Percentiles rank a stretch among this genome's conserved stretches.
Evolutionary conservation across 2,797 vertebrate species (phyloP).

Genomic region (Notolabrus celidotus): DNA sequence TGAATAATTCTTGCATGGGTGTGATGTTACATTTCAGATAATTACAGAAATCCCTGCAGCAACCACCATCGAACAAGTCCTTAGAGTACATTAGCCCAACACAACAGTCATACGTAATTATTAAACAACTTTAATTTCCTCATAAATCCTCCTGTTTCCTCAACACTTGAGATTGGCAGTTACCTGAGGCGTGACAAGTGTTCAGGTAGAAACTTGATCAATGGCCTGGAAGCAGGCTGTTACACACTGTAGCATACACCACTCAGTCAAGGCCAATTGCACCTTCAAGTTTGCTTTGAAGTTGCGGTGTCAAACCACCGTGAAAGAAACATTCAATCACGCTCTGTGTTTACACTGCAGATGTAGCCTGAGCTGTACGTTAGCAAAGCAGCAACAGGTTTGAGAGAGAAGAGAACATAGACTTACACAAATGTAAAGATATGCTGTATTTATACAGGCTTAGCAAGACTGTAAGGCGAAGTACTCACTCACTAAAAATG

Average conservation of each 20-base stretch:
- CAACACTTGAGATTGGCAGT: neutral
- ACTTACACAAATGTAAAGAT: too few relatives aligned
- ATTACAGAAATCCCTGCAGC: neutral
- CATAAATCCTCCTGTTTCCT: neutral
- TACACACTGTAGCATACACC: neutral
- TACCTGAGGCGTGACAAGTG: conserved; percentile 20
- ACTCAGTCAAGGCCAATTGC: conserved; percentile 10
- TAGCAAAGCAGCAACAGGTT: neutral
- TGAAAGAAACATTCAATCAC: neutral
- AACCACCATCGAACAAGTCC: neutral
- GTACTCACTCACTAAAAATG: too few relatives aligned
- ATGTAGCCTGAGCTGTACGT: neutral
- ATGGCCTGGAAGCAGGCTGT: neutral
- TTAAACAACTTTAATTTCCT: neutral
- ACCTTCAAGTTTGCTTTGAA: conserved; percentile 26
- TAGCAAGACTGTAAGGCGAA: neutral
- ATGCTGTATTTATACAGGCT: neutral
- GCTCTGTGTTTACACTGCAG: neutral
- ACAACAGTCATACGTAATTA: neutral
- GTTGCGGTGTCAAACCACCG: conserved; percentile 11
- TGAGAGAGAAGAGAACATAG: too few relatives aligned
- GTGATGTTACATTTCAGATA: neutral
- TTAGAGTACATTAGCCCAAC: neutral
- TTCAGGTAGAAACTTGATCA: conserved; percentile 42
- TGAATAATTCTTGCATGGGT: neutral